phyloP scores from a whole-genome alignment of 2,888 invertebrate genomes.

The Epistrophe grossulariae region DNA sequence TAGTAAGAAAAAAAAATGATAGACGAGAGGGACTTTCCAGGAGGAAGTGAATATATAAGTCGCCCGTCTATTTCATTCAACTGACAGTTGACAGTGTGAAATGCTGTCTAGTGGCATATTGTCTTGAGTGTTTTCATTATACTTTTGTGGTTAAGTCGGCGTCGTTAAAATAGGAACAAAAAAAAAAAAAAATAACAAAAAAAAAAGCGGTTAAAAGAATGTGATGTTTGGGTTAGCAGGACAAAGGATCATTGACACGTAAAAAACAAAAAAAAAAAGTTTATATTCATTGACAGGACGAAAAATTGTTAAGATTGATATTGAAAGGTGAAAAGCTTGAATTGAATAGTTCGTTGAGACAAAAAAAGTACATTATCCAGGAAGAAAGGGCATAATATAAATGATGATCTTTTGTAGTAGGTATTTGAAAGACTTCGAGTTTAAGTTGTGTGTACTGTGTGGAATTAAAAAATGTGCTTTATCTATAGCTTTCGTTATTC shows the following conservation, averaged over 20 bases:
- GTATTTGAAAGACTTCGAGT: no score
- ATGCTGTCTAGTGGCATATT: constrained; percentile 70
- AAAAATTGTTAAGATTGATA: constrained; percentile 26
- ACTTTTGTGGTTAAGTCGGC: constrained; percentile 45
- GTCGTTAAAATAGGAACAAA: background rate
- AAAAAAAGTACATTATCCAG: background rate
- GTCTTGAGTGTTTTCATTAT: constrained; percentile 66
- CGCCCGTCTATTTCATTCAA: constrained; percentile 58
- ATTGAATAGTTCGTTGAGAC: constrained; percentile 2
- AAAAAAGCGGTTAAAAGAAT: constrained; percentile 11
- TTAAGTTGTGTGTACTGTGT: background rate
- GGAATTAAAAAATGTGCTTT: background rate
- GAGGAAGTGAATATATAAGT: constrained; percentile 41
- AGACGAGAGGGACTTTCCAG: constrained; percentile 9
- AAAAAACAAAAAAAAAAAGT: constrained; percentile 17
- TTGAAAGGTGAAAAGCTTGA: constrained; percentile 16
- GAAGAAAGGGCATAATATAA: background rate
- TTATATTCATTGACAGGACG: constrained; percentile 30
- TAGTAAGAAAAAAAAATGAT: constrained; percentile 8
- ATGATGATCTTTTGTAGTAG: background rate
- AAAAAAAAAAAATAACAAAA: background rate
- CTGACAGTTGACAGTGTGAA: constrained; percentile 75
- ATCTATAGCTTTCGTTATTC: background rate
- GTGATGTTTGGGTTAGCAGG: constrained; percentile 56
- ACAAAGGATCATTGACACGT: constrained; percentile 59